These are phyloP conservation scores for Mesopsocus fuscifrons DNA, from an alignment of 2,888 invertebrate genomes.

Conservation along the genomic window DNA sequence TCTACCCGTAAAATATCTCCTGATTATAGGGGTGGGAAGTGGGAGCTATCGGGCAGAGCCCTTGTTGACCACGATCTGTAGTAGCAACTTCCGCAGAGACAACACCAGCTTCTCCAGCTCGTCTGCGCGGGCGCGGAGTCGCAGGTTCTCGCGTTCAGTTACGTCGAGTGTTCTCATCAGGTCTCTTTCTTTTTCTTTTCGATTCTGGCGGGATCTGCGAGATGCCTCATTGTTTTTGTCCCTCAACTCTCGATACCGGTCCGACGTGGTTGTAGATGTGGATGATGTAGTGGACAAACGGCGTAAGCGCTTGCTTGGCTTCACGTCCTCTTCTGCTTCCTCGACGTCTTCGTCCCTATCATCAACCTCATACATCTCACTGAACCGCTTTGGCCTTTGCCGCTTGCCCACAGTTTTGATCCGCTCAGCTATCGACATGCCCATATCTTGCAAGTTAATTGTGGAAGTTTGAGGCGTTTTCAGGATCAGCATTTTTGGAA, in stretches of 20 bases:
- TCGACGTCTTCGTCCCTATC: constrained; percentile 8
- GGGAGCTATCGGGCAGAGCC: too few relatives aligned
- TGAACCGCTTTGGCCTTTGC: not conserved
- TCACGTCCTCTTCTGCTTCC: not conserved
- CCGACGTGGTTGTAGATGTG: constrained; percentile 11
- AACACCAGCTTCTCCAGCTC: constrained; percentile 47
- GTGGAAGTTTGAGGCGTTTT: constrained; percentile 3
- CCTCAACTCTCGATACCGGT: constrained; percentile 44
- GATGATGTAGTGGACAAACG: constrained; percentile 3
- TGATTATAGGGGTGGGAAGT: too few relatives aligned
- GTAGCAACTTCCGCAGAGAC: too few relatives aligned
- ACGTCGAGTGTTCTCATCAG: constrained; percentile 33
- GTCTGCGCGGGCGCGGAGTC: constrained; percentile 41
- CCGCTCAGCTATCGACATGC: not conserved
- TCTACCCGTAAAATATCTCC: too few relatives aligned
- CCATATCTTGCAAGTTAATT: constrained; percentile 1
- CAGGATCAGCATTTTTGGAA: constrained; percentile 3
- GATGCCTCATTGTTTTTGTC: constrained; percentile 67
- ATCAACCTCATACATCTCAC: not conserved
- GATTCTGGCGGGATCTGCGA: constrained; percentile 48
- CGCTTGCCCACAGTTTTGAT: not conserved
- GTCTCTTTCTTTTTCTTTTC: constrained; percentile 38
- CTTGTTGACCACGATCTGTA: too few relatives aligned
- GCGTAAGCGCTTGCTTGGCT: constrained; percentile 1
- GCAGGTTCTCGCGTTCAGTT: constrained; percentile 40